Evolutionary conservation across 2,113 vertebrate species (phyloP), one percentile per base, ranked within the genome.

Genomic region (Bolborhynchus lineola): DNA sequence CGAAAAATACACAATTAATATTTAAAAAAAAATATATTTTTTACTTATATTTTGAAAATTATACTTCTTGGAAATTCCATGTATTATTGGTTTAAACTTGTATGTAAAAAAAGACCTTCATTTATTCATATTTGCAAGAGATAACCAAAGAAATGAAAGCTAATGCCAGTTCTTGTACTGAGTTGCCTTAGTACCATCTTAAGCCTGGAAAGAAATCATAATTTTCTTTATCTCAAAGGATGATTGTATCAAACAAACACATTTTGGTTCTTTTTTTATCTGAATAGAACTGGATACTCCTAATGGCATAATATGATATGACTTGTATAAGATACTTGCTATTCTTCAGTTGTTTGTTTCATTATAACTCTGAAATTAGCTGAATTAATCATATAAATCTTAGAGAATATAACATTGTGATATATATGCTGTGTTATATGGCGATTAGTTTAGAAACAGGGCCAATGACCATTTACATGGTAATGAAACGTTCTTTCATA

Each of bases 401-500:
- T 52, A 63, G 35, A 52, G 55, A 94, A 87, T 77, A 91, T 41
- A 88, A 65, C 77, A 88, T 5, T 89, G 33, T 59, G 53, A 79
- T 90, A 74, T 29, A 46, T 84, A 77, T 57, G 74, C 86, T 80
- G 39, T 70, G 70, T 55, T 95, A 55, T 79, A 55, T 46, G 62
- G n/a, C 5, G 23, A 94, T 94, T 87, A 94, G 83, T 49, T 86
- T 79, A 75, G 79, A 96, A 95, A 75, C 12, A 19, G 44, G 53
- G 57, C 70, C 88, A 87, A 69, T 67, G 90, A 72, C 80, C 69
- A 76, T 91, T 93, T 96, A 81, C 95, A 96, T 94, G 52, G 69
- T 91, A 94, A 96, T 93, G 95, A 93, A 86, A 62, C 52, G 72
- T 90, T 96, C 77, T 87, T 96, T 95, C 92, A 93, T 72, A 89